Evolutionary conservation across 1,140 invertebrate species (phyloP), one percentile per base, ranked within the genome.

Genomic region (Trypoxylus dichotomus): DNA sequence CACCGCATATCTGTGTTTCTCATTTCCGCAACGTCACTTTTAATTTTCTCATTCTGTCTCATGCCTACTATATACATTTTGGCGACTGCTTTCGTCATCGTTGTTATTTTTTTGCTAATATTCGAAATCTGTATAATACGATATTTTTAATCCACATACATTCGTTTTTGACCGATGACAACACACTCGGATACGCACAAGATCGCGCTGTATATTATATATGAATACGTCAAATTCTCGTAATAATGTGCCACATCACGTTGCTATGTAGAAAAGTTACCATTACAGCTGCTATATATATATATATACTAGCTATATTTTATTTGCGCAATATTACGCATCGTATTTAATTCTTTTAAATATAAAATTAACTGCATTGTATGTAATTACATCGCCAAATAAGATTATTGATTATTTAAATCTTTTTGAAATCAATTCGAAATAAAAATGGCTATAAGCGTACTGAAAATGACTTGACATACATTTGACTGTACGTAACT

Each of bases 161-260:
- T 63, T 6, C 60, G 19, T 5, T 63, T 63, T 24, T 63, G 19
- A 11, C 19, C 19, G n/a, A 63, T 63, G 60, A 21, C 60, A 63
- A 21, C 60, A 11, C n/a, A n/a, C n/a, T n/a, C n/a, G n/a, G n/a
- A n/a, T 27, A 47, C 19, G 25, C 13, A 24, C 2, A 58, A 58
- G 47, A 58, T 58, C 47, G 60, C 13, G 60, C 10, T 19, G 60
- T 19, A 24, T 11, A 58, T n/a, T 19, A 24, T 11, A 11, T 24
- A 24, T 13, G 60, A 19, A 11, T 24, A 63, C 60, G 60, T 63
- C 60, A 24, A 63, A 27, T 21, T 63, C 19, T 25, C 60, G 10
- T 19, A 21, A 19, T 47, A 63, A 63, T 21, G 25, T 63, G 60
- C 60, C 60, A 63, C 60, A 63, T 63, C 60, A 63, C 60, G 60